Base-by-base conservation (phyloP, 2,797 vertebrate species). In the Neostethus bicornis region DNA sequence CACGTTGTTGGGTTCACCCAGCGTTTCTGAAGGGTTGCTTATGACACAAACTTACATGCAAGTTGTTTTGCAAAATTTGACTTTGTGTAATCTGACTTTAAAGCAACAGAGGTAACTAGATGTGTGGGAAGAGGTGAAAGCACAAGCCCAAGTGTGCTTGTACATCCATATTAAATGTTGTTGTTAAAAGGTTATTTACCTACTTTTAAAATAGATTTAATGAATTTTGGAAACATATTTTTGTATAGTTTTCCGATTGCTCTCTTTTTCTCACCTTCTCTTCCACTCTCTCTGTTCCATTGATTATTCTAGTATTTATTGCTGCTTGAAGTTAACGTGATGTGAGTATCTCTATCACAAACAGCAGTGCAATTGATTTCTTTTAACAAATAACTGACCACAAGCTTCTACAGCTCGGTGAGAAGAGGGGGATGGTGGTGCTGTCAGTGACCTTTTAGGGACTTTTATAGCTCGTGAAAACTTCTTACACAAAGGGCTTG, bases 341-440 rank as follows among this genome's bases (percentile, higher is more conserved):
- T 53, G 11, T 57, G 37, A 50, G 17, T 41, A 37, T 56, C 19
- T 51, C 29, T 57, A 56, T 75, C 60, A 75, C 43, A 48, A 72
- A 75, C 70, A 71, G 53, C 45, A 46, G 52, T 51, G 38, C 31
- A 66, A 90, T 89, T 85, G 85, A 89, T 90, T 86, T 79, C 28
- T 77, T 75, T 80, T 60, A 81, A 84, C 80, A 82, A 85, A 83
- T 75, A 52, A 87, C 78, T 87, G 85, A 85, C 78, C 73, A 53
- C 47, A 71, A 59, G 70, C 80, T 49, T 67, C 55, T 70, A 28
- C 44, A 55, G 63, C 70, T 64, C 67, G 81, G 78, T 77, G 51
- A 73, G 67, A 52, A 56, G 61, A 51, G 50, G 78, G 73, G 58
- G 75, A 55, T 47, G 55, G 55, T 72, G n/a, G 37, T 35, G 17